Percentiles rank a stretch among this genome's conserved stretches.
Conservation (phyloP, 2,113 vertebrate genomes). For the Athene cunicularia region DNA sequence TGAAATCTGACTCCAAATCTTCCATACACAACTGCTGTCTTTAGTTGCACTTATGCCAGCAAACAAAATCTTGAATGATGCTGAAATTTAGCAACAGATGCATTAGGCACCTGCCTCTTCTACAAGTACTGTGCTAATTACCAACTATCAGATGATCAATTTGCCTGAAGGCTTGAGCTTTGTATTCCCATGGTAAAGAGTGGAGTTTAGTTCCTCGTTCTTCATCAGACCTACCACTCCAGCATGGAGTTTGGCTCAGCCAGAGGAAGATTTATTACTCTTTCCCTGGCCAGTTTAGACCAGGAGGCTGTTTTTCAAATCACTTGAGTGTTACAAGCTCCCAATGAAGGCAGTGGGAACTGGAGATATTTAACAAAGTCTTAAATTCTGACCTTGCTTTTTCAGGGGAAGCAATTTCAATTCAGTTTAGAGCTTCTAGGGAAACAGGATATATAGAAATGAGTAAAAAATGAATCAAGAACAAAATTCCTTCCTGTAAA, state of each 20-base stretch:
- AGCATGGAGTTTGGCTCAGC: not conserved
- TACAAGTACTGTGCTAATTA: not conserved
- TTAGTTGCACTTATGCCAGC: not conserved
- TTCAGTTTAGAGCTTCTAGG: not conserved
- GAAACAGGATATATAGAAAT: not conserved
- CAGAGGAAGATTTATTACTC: not conserved
- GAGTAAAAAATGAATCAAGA: not conserved
- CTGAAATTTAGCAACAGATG: not conserved
- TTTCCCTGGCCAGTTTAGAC: not conserved
- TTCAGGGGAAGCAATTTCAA: not conserved
- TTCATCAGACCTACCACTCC: not conserved
- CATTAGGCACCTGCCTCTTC: not conserved
- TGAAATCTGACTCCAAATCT: not conserved
- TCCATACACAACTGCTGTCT: not conserved
- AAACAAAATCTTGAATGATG: not conserved
- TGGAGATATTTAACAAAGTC: not conserved
- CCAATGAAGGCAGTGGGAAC: not conserved
- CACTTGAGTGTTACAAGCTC: not conserved
- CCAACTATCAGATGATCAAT: not conserved
- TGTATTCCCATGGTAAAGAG: not conserved
- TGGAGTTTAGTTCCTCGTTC: not conserved
- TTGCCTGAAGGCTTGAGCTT: not conserved
- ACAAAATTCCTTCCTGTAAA: not conserved
- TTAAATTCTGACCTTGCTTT: not conserved
- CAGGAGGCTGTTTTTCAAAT: not conserved